Percentiles rank a stretch among this genome's conserved stretches.
Conservation (phyloP, 2,113 vertebrate genomes). For the Syngnathoides biaculeatus region DNA sequence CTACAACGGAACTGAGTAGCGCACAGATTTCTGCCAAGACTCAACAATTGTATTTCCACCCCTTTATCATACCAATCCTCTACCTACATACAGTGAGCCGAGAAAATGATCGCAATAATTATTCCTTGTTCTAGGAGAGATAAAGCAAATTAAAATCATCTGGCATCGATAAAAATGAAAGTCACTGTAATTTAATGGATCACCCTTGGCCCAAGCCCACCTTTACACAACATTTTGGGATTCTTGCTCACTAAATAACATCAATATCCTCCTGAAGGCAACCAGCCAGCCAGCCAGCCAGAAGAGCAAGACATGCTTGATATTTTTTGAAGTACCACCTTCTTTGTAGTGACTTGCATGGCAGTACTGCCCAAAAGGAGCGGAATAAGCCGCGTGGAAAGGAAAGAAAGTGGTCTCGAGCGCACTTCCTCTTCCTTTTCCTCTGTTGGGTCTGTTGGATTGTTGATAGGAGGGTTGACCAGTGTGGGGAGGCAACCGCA, state of each 20-base stretch:
- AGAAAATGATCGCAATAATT: neutral
- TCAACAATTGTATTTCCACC: neutral
- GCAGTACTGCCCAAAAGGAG: constrained; percentile 20
- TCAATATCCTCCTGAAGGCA: neutral
- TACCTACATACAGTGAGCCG: neutral
- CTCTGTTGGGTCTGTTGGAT: constrained; percentile 47
- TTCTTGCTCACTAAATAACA: neutral
- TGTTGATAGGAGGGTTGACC: constrained; percentile 30
- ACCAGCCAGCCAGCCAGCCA: no score
- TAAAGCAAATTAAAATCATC: no score
- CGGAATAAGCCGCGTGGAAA: constrained; percentile 44
- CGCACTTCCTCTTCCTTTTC: constrained; percentile 71
- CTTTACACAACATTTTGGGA: neutral
- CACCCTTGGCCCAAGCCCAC: neutral
- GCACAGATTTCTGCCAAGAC: neutral
- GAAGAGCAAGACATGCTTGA: neutral
- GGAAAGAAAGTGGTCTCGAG: constrained; percentile 59
- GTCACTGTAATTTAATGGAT: neutral
- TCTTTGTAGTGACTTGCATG: constrained; percentile 16
- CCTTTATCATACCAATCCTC: neutral
- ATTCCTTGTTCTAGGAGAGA: no score
- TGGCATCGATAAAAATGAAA: no score
- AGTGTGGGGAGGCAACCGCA: constrained; percentile 9
- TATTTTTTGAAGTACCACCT: constrained; percentile 13
- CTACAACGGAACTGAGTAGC: neutral